Evolutionary conservation across 2,888 invertebrate genomes (phyloP).

Genomic region (Drosophila multiciliata): DNA sequence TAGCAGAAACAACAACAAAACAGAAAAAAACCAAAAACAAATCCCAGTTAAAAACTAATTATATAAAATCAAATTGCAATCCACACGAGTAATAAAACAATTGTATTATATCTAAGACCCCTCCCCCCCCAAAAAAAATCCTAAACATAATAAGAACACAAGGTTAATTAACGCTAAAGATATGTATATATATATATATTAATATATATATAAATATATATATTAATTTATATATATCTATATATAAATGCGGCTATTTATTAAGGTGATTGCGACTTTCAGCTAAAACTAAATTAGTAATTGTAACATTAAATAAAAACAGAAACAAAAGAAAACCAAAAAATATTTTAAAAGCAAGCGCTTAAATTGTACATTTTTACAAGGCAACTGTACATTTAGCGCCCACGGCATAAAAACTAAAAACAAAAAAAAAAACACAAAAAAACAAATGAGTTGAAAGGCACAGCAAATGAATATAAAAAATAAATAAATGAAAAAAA

Average conservation of each 20-base stretch:
- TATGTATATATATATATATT: slow-evolving; percentile 32
- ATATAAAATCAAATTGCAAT: slow-evolving; percentile 52
- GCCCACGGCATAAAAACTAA: slow-evolving; percentile 67
- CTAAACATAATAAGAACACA: slow-evolving; percentile 65
- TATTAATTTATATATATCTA: slow-evolving; percentile 28
- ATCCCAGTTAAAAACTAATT: slow-evolving; percentile 29
- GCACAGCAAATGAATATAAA: slow-evolving; percentile 60
- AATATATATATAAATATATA: slow-evolving; percentile 21
- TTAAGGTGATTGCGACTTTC: slow-evolving; percentile 78
- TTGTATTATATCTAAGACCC: slow-evolving; percentile 77
- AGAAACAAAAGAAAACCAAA: slow-evolving; percentile 36
- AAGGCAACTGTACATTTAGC: slow-evolving; percentile 79
- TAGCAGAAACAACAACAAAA: slow-evolving; percentile 48
- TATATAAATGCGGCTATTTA: slow-evolving; percentile 56
- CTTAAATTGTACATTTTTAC: slow-evolving; percentile 79
- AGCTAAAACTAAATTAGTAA: slow-evolving; percentile 71
- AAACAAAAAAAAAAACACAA: slow-evolving; percentile 38
- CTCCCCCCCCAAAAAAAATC: slow-evolving; percentile 6
- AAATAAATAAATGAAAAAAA: slow-evolving; percentile 38
- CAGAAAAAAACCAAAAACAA: slow-evolving; percentile 2
- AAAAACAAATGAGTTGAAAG: slow-evolving; percentile 59
- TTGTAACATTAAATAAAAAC: slow-evolving; percentile 61
- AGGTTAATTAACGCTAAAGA: slow-evolving; percentile 71
- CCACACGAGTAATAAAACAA: slow-evolving; percentile 58
- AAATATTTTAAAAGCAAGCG: slow-evolving; percentile 78